Evolutionary conservation across 2,888 invertebrate genomes (phyloP), one percentile per base, ranked within the genome.

Genomic region (Sthenelais limicola): DNA sequence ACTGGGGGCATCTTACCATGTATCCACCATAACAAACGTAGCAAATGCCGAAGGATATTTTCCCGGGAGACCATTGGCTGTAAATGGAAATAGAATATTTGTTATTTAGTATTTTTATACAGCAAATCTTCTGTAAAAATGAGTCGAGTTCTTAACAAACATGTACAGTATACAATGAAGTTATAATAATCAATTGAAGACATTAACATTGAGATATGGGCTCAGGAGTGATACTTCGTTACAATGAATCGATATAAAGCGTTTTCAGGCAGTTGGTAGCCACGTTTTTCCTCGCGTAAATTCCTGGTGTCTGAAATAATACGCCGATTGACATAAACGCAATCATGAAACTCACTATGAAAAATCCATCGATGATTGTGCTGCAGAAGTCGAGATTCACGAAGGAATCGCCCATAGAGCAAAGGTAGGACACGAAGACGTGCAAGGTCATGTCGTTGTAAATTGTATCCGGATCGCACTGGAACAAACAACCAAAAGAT

Each of bases 401-500:
- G 85, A 98, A 97, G 88, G 97, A 97, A 79, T 98, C 97, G 3
- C 93, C 92, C 90, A 97, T 92, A 74, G 94, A 93, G 79, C 96
- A 93, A 7, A 98, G 90, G 56, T 94, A 88, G 0, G 94, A 93
- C 26, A 92, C 94, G 81, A 98, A 89, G 18, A 95, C 94, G 90
- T 98, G 97, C 72, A 98, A 89, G 87, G 96, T 97, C 4, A 96
- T 96, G 89, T 98, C 97, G 86, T 97, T 96, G 86, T 95, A 97
- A 0, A 97, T 94, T 76, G 96, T 90, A 81, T 96, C 95, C 82
- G 94, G 94, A 88, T 96, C 95, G 86, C 96, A 96, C 84, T 82
- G 62, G 24, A n/a, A 7, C n/a, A 32, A 58, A 51, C 9, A 5
- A 5, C 26, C 26, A 51, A 12, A 43, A 43, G 12, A 81, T 43